Conservation (phyloP, 2,797 vertebrate species). For the Psittacula echo region DNA sequence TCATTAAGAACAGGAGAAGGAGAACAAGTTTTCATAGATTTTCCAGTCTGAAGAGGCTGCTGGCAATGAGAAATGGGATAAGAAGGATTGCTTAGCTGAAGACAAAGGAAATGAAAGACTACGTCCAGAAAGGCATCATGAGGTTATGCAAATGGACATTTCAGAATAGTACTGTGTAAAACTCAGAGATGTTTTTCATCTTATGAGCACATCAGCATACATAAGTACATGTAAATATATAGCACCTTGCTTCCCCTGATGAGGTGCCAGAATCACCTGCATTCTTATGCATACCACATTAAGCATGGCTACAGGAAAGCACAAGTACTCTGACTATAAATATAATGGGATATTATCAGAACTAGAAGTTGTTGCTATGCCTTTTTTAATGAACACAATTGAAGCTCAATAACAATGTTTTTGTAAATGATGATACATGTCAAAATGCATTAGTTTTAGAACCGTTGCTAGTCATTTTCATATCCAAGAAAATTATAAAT, state of each 20-base stretch:
- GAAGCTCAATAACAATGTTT: neutral
- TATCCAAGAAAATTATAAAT: neutral
- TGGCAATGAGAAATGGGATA: neutral
- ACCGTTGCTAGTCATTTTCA: neutral
- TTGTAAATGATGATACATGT: neutral
- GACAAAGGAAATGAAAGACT: neutral
- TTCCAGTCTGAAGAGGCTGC: neutral
- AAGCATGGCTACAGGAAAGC: neutral
- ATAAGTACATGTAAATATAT: rapidly evolving
- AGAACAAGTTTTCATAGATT: neutral
- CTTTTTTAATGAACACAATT: neutral
- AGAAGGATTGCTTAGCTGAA: neutral
- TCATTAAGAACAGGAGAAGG: neutral
- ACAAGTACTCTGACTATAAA: neutral
- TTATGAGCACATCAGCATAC: neutral
- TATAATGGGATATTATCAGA: neutral
- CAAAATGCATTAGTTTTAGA: neutral
- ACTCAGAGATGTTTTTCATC: neutral
- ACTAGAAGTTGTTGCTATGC: neutral
- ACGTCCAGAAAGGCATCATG: neutral
- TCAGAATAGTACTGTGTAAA: neutral
- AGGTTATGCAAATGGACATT: neutral
- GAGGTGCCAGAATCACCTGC: neutral
- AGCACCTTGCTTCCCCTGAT: neutral
- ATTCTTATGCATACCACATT: neutral